Conservation (phyloP, 35 echinoderm and acorn worm genomes). For the Anneissia japonica region DNA sequence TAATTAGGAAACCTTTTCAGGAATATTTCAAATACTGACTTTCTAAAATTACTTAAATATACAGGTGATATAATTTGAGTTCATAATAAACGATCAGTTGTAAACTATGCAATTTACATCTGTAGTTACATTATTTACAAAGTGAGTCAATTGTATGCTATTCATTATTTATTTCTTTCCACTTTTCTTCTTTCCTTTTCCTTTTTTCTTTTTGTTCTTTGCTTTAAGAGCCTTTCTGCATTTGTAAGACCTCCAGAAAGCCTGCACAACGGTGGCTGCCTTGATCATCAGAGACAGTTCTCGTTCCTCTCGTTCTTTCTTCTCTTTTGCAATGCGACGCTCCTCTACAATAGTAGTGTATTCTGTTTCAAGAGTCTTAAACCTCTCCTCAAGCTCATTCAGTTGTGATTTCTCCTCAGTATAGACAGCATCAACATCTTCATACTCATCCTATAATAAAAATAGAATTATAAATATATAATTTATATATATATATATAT, state of each 20-base stretch:
- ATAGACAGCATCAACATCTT: conserved; percentile 91
- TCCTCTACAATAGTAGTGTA: conserved; percentile 86
- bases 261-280: conserved; percentile 78
- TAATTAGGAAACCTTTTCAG: neutral
- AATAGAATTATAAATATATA: neutral
- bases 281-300: conserved; percentile 86
- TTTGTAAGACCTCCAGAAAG: conserved; percentile 96
- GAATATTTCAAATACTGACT: neutral
- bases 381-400: conserved; percentile 94
- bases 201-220: conserved; percentile 88
- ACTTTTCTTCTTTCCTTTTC: conserved; percentile 49
- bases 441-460: conserved; percentile 82
- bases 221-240: conserved; percentile 85
- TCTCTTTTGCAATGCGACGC: conserved; percentile 74
- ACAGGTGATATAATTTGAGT: neutral
- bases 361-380: conserved; percentile 82
- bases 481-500: no score
- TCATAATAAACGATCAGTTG: neutral
- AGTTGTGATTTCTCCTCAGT: conserved; percentile 94
- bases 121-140: neutral
- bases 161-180: conserved; percentile 42
- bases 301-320: conserved; percentile 75
- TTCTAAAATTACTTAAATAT: neutral
- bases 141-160: neutral
- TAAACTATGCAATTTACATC: neutral